Evolutionary conservation across 1,140 invertebrate genomes (phyloP), one percentile per base, ranked within the genome.

Genomic region (Trichonephila clavipes): DNA sequence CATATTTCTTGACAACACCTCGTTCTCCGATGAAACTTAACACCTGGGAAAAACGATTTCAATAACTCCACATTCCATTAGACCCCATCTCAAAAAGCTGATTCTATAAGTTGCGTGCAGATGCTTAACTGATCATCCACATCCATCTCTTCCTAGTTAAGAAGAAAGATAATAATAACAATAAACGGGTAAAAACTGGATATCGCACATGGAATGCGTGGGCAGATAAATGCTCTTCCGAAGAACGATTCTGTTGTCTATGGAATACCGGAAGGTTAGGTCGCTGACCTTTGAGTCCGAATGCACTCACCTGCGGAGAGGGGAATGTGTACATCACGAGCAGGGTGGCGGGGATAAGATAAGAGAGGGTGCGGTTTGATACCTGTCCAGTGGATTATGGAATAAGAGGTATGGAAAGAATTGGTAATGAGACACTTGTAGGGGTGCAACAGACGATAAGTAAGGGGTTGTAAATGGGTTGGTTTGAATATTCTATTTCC

Each of bases 191-290:
- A 16, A 64, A 64, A 64, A 64, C 66, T 28, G 18, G 72, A 77
- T 77, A 77, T 77, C 28, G 72, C 72, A 77, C 21, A 18, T 8
- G 28, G 12, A 77, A 77, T 77, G 72, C 72, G 72, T 77, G 72
- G 72, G 72, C 69, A 66, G 62, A 66, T 66, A 24, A 64, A 34
- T 77, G 5, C 16, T 77, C 34, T 40, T 77, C 69, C 66, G 66
- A 24, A 8, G 66, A 69, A 69, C 24, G 66, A 69, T 28, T 77
- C 72, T 77, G 72, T 77, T 77, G 72, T 40, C 10, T 18, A 16
- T 77, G 28, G 72, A 77, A 77, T 77, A 77, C 72, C 72, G 72
- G 72, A 77, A 77, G 72, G 72, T 77, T 40, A 28, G 72, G 72
- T 77, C 72, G 28, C 24, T 16, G 72, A 77, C 72, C 72, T 77